Evolutionary conservation across 2,888 invertebrate genomes (phyloP).

Genomic region (Apamea sordens): DNA sequence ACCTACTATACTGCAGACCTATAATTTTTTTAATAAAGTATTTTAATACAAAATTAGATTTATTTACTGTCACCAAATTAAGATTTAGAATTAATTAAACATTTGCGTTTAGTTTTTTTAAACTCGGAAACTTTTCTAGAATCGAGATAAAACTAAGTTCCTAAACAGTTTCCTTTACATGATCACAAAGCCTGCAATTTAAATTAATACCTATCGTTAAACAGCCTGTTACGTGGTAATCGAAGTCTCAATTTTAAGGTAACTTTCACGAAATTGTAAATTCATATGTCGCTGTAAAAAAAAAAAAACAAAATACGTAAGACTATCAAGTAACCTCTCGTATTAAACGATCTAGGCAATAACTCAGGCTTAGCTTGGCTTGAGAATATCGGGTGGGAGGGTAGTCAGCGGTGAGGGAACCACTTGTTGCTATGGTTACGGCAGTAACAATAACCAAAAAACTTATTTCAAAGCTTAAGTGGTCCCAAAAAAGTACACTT

Average conservation of each 20-base stretch:
- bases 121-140: neutral
- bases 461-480: slow-evolving; percentile 53
- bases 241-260: neutral
- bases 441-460: slow-evolving; percentile 64
- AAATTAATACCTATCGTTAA: neutral
- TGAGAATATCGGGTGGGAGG: slow-evolving; percentile 69
- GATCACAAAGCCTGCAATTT: neutral
- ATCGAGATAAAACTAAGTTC: neutral
- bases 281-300: slow-evolving; percentile 24
- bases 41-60: neutral
- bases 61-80: neutral
- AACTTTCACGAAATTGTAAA: slow-evolving; percentile 25
- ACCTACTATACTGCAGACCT: neutral
- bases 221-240: neutral
- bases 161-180: neutral
- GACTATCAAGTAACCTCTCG: slow-evolving; percentile 67
- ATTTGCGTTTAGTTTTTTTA: neutral
- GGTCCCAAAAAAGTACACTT: slow-evolving; percentile 42
- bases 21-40: neutral
- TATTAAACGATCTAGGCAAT: slow-evolving; percentile 79
- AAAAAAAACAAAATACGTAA: slow-evolving; percentile 56
- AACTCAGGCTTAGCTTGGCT: slow-evolving; percentile 78
- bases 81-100: neutral
- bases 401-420: slow-evolving; percentile 69
- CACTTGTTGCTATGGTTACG: slow-evolving; percentile 86